Base-by-base conservation (phyloP, 2,888 invertebrate genomes). In the Drosophila dives region DNA sequence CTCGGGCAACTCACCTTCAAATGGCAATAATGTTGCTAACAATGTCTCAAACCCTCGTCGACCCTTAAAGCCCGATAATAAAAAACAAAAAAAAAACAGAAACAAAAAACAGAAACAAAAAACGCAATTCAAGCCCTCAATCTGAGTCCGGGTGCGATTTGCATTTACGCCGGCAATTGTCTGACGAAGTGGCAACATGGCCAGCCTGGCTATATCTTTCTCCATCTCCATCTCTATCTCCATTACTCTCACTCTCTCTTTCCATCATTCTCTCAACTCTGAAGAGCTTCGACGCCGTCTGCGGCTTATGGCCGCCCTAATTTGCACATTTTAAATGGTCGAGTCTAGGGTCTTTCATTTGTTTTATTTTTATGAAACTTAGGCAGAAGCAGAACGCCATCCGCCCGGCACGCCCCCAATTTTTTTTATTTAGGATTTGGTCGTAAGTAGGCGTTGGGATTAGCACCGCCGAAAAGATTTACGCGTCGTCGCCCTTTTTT, bases 311-410 rank as follows among this genome's bases (percentile, higher is more conserved):
- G 82, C 78, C 62, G 74, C 68, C 86, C 85, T 86, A 89, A 84
- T 86, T 86, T 86, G 89, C 89, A 86, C 86, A 89, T 89, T 86
- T 84, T 82, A 86, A 86, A 86, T 82, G 68, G 76, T 64, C 75
- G 56, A 48, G 53, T 3, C 45, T 70, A 10, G 59, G 64, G 60
- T 33, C 48, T 61, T 54, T 61, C 23, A 4, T 17, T 58, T 65
- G 38, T 54, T 38, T 40, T 55, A 72, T 85, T 83, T 82, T 85
- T 80, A 85, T 83, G 75, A 80, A 80, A 77, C 85, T 79, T 74
- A 63, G 80, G 61, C 77, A 72, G 62, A 29, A 36, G 36, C 54
- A 36, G n/a, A n/a, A 36, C 17, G 15, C 29, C 38, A 26, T 38
- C 15, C 36, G 17, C 15, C 17, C 17, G 66, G 64, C 56, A 2